Evolutionary conservation across 1,140 invertebrate genomes (phyloP).

Genomic region (Frieseomelitta varia): DNA sequence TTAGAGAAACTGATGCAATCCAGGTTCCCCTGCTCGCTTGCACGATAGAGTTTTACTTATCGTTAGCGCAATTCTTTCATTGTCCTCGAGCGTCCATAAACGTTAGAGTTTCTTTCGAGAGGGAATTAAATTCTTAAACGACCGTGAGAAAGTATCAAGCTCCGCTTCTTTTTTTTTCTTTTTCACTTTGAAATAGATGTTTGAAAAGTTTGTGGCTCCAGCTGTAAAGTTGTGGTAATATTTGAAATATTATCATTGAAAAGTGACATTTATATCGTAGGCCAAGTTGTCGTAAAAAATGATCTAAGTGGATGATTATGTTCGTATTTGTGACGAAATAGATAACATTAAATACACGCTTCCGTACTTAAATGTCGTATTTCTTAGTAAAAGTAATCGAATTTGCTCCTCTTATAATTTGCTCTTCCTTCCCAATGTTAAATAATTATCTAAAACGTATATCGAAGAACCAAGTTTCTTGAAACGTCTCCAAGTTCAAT

Average conservation of each 20-base stretch:
- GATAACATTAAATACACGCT: background rate
- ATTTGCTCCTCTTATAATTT: background rate
- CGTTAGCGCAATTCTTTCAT: background rate
- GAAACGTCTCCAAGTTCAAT: background rate
- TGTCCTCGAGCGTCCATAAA: background rate
- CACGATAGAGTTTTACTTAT: background rate
- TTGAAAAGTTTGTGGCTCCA: background rate
- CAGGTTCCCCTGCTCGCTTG: background rate
- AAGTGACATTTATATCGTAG: background rate
- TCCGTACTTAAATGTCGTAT: no score
- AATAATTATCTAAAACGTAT: no score
- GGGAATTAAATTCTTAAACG: background rate
- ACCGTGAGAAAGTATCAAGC: background rate
- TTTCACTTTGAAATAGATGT: background rate
- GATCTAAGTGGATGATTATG: background rate
- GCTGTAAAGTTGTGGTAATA: background rate
- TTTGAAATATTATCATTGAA: background rate
- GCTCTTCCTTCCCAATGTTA: no score
- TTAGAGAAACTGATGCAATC: conserved; percentile 10
- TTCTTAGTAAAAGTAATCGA: background rate
- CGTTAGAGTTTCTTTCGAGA: background rate
- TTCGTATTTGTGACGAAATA: background rate
- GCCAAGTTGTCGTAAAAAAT: background rate
- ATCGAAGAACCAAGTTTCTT: background rate
- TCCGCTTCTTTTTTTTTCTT: background rate